Conservation (phyloP, 2,113 vertebrate species). For the Macrotus californicus region DNA sequence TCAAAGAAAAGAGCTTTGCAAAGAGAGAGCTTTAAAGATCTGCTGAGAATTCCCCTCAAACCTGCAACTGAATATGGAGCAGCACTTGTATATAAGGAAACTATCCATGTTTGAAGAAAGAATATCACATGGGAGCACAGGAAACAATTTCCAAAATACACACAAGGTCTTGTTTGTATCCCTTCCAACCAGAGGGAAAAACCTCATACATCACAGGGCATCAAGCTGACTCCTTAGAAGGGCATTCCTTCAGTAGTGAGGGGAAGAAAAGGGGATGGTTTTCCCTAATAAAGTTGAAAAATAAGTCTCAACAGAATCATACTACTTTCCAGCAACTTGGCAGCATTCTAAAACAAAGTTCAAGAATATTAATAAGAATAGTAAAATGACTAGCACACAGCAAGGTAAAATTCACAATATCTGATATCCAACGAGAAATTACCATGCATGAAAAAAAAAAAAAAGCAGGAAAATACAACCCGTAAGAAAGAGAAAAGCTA, state of each 20-base stretch:
- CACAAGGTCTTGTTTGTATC: neutral
- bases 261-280: neutral
- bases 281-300: neutral
- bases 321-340: conserved; percentile 29
- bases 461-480: neutral
- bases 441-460: neutral
- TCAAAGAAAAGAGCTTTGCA: neutral
- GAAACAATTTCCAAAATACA: neutral
- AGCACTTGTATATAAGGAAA: neutral
- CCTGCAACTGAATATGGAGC: neutral
- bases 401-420: conserved; percentile 11
- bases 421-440: neutral
- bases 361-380: conserved; percentile 17
- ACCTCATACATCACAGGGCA: neutral
- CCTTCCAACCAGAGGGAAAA: neutral
- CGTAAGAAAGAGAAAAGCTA: neutral
- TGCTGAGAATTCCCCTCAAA: neutral
- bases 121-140: neutral
- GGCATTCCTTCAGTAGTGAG: neutral
- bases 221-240: neutral
- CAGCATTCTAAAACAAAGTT: neutral
- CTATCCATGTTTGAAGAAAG: neutral
- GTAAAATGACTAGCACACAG: neutral
- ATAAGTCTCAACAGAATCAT: neutral
- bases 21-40: neutral